Evolutionary conservation across 1,140 invertebrate genomes (phyloP).

Genomic region (Apolygus lucorum): DNA sequence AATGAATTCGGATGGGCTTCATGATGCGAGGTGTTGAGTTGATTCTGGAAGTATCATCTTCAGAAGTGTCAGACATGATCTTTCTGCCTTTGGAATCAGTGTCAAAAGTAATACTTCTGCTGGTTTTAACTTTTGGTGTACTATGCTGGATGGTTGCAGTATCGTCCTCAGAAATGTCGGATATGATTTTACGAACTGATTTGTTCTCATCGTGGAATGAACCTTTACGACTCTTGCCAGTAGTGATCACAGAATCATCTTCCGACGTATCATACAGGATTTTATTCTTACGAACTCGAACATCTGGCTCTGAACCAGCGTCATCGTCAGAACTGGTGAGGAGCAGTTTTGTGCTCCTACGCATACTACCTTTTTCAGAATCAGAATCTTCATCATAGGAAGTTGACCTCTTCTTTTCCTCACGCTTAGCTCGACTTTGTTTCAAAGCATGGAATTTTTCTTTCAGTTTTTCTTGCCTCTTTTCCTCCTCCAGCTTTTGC

Average conservation of each 20-base stretch:
- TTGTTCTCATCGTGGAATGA: conserved; percentile 41
- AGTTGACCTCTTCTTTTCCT: conserved; percentile 75
- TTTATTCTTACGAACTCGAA: conserved; percentile 28
- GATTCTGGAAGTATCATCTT: conserved; percentile 41
- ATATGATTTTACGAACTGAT: conserved; percentile 41
- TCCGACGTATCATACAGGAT: conserved; percentile 52
- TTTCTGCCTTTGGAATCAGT: conserved; percentile 38
- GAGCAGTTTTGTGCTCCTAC: conserved; percentile 32
- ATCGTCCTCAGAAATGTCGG: conserved; percentile 50
- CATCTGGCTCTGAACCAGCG: conserved; percentile 32
- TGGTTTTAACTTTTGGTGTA: conserved; percentile 40
- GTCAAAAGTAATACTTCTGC: conserved; percentile 48
- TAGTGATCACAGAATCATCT: conserved; percentile 42
- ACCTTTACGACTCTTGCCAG: conserved; percentile 47
- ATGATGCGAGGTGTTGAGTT: conserved; percentile 39
- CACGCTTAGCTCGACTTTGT: conserved; percentile 71
- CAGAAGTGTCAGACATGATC: conserved; percentile 51
- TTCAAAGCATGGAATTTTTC: conserved; percentile 83
- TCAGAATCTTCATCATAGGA: conserved; percentile 77
- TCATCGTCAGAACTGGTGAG: conserved; percentile 35
- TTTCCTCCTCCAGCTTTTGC: conserved; percentile 83
- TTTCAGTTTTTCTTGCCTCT: conserved; percentile 73
- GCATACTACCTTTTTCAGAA: conserved; percentile 40
- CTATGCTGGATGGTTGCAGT: conserved; percentile 28
- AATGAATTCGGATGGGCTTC: conserved; percentile 48